Percentiles rank a stretch among this genome's conserved stretches.
Evolutionary conservation across 2,888 invertebrate genomes (phyloP).

Genomic region (Zygaena filipendulae): DNA sequence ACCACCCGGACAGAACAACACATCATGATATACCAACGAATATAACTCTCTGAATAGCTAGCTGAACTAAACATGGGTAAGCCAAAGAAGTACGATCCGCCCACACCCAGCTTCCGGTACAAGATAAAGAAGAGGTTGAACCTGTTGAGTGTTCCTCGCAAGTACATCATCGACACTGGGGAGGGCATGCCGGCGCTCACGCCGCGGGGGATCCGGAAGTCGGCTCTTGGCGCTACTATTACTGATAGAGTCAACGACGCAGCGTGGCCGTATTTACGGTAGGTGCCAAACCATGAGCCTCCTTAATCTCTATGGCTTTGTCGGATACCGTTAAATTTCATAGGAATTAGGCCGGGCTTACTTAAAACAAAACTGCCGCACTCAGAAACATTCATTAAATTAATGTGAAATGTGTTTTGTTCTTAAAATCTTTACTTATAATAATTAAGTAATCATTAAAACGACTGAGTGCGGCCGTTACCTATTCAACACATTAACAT

Average conservation of each 20-base stretch:
- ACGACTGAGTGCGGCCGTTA: no score
- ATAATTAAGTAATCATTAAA: no score
- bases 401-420: no score
- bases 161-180: conserved; percentile 25
- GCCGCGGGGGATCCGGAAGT: conserved; percentile 31
- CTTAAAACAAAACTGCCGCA: no score
- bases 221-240: conserved; percentile 30
- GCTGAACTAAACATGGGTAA: conserved; percentile 35
- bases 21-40: conserved; percentile 12
- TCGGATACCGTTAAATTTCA: not conserved
- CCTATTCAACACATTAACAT: no score
- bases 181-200: conserved; percentile 38
- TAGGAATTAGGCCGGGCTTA: not conserved
- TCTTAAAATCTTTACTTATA: no score
- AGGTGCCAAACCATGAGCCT: conserved; percentile 14
- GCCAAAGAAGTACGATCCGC: conserved; percentile 34
- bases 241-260: conserved; percentile 40
- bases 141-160: conserved; percentile 34
- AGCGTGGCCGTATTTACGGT: conserved; percentile 48
- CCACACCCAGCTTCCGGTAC: conserved; percentile 34
- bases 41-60: conserved; percentile 30
- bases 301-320: not conserved
- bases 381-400: no score
- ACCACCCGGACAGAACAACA: conserved; percentile 7
- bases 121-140: conserved; percentile 36